Base-by-base conservation (phyloP, 2,113 vertebrate genomes). In the Odontophorus gujanensis region DNA sequence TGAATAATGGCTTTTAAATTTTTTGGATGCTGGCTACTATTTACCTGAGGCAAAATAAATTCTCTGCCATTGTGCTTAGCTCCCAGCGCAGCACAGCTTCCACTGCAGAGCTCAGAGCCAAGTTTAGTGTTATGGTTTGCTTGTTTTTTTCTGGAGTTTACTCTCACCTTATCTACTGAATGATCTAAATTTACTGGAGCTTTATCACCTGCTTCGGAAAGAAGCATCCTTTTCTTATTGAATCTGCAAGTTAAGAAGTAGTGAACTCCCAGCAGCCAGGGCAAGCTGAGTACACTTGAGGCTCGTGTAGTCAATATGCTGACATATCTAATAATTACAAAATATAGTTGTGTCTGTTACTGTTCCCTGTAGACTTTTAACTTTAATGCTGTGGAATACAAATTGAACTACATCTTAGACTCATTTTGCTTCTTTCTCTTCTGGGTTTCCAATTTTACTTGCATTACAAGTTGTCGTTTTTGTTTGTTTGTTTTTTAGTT, bases 181-280 rank as follows among this genome's bases (percentile, higher is more conserved):
- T 63, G 16, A 71, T 74, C 94, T 95, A 92, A 87, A 91, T 92
- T 95, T 92, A 65, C 68, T 36, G 26, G 43, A 59, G 34, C 19
- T 83, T 96, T 83, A 68, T 89, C 76, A 83, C 68, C 59, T 77
- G 47, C 84, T 95, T 84, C 20, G 59, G 72, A 74, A 81, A 58
- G 40, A 94, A 90, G 55, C 75, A 87, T 55, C 65, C 74, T 79
- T 95, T 93, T 87, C 81, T 80, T 72, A 92, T 68, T 67, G 53
- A 81, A 93, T 85, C 81, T 87, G 55, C 63, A 87, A 90, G 74
- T 71, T 87, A 79, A 73, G 62, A 74, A 55, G 61, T 38, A 74
- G 45, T 36, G 55, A 95, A 85, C 79, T 87, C 75, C 84, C 48
- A 91, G 73, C 22, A 78, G 65, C 65, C 68, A 72, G 65, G 42